Evolutionary conservation across 2,888 invertebrate genomes (phyloP), one percentile per base, ranked within the genome.

Genomic region (Athripsodes cinereus): DNA sequence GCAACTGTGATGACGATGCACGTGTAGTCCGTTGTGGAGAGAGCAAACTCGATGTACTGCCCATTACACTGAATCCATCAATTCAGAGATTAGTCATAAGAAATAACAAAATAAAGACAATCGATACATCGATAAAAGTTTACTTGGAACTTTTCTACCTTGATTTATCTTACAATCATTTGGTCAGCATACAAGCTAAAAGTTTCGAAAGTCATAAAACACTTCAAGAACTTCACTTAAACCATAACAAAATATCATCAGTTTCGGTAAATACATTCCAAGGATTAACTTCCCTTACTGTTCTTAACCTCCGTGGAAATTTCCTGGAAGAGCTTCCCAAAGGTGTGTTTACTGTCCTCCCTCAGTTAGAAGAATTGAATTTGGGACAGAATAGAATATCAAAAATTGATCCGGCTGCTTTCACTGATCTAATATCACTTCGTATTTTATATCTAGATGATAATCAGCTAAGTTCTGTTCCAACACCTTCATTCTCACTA

Each of bases 41-140:
- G 69, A 91, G 91, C 69, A 88, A 88, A 65, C 80, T 95, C 61
- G 92, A 92, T 75, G 91, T 92, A 55, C 83, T 95, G 62, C 94
- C 94, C 61, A 94, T 94, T 68, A 90, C 92, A 2, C 79, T 95
- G 63, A 95, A 95, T 76, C 96, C 96, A 44, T 89, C 90, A 67
- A 91, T 93, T 63, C 90, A 90, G 70, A 82, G 91, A 55, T 82
- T 93, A 67, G 88, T 91, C 66, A 83, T 93, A 62, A 85, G 87
- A 67, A 90, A 88, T 72, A 93, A 92, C 72, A 87, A 87, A 68
- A 92, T 93, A 68, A 91, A 90, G 72, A 90, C 89, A 16, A 89
- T 93, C 65, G 92, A 93, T 72, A 90, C 90, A 52, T 90, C 91
- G 21, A 89, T 93, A 74, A 90, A 90, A 70, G 93, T 93, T 75